Percentiles rank a stretch among this genome's conserved stretches.
Conservation (phyloP, 2,113 vertebrate genomes). For the Meriones unguiculatus region DNA sequence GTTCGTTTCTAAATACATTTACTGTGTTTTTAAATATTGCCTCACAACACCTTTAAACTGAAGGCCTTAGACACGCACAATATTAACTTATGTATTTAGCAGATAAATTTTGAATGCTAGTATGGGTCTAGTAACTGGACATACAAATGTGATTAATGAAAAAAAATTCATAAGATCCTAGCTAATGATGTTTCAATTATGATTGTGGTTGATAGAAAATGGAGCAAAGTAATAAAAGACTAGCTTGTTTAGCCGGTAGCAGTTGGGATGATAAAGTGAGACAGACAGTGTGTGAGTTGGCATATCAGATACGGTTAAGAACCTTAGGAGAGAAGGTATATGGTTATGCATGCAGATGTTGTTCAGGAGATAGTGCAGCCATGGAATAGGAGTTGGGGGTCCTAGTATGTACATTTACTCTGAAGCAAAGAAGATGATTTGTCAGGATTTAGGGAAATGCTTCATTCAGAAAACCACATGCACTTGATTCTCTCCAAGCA, state of each 20-base stretch:
- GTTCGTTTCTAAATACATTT: not conserved
- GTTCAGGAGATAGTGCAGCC: not conserved
- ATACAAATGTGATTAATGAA: not conserved
- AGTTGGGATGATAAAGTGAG: too few species aligned
- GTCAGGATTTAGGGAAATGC: not conserved
- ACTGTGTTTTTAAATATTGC: not conserved
- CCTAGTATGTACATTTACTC: not conserved
- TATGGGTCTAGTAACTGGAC: not conserved
- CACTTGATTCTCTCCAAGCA: not conserved
- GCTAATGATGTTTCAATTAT: not conserved
- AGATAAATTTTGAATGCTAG: not conserved
- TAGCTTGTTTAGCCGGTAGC: not conserved
- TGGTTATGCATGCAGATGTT: too few species aligned
- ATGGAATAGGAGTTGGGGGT: accelerated
- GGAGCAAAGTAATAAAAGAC: not conserved
- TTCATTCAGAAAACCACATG: not conserved
- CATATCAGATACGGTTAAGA: not conserved
- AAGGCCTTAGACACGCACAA: not conserved
- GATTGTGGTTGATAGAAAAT: not conserved
- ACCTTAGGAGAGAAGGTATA: not conserved
- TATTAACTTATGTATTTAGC: not conserved
- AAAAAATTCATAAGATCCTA: not conserved
- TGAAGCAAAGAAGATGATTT: not conserved
- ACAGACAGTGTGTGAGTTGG: too few species aligned
- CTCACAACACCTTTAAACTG: not conserved